Base-by-base conservation (phyloP, 2,888 invertebrate genomes). In the Agrotis exclamationis region DNA sequence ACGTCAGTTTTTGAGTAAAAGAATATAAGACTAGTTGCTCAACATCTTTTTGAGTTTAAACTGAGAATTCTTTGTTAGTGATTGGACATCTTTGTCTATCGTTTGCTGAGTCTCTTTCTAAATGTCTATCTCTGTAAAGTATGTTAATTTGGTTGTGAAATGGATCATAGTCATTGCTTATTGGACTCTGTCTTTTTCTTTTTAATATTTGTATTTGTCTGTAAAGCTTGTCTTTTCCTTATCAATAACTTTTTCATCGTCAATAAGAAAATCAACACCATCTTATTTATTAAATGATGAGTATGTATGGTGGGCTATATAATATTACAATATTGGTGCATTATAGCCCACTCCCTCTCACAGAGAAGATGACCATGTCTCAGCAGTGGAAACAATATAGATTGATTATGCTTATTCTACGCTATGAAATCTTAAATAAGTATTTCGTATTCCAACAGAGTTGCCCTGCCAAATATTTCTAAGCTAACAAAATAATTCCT, bases 1-100 rank as follows among this genome's bases (percentile, higher is more conserved):
- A 59, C 24, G 64, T 54, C 58, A 78, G 33, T 60, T 58, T 70
- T 59, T 5, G 1, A 22, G 24, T 45, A 33, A 33, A 50, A 53
- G 57, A 63, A 51, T 18, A 24, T 11, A 13, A 13, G 60, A 58
- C 22, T 53, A 11, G 24, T 62, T 54, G 13, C n/a, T 58, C 18
- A 53, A 33, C 22, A 48, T 74, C 22, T 77, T 79, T 60, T 59
- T 16, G 18, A 24, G 5, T 76, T 20, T 13, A 11, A 76, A 57
- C 13, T 39, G 2, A 58, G 14, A 20, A 22, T 63, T 45, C 22
- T 53, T 53, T 63, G 22, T 58, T 18, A 44, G 14, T 53, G 9
- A 24, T 18, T 24, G 24, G 33, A 53, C 5, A 47, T 53, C n/a
- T 50, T 50, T 44, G 73, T 58, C 22, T 20, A 28, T 47, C 13